phyloP scores from a whole-genome alignment of 2,113 vertebrate species.

The Cyanoramphus novaezelandiae region DNA sequence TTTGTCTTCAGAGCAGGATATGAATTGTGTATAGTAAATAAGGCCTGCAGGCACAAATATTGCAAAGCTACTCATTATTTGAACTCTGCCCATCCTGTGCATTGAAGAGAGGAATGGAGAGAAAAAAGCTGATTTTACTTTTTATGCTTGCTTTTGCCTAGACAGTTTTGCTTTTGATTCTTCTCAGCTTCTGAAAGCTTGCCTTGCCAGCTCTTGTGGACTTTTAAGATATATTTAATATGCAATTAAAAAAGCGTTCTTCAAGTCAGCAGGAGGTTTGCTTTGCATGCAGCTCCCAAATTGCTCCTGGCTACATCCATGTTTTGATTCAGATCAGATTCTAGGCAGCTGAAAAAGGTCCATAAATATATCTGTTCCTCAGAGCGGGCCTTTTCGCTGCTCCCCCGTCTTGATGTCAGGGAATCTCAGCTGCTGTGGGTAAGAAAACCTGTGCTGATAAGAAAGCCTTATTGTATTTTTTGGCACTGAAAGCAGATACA shows the following conservation, averaged over 20 bases:
- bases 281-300: not conserved
- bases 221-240: conserved; percentile 20
- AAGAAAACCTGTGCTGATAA: not conserved
- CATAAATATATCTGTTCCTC: conserved; percentile 12
- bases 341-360: conserved; percentile 13
- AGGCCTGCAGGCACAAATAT: conserved; percentile 49
- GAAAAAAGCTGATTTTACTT: not conserved
- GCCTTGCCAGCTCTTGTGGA: not conserved
- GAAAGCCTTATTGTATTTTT: not conserved
- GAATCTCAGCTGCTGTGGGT: not conserved
- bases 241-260: conserved; percentile 20
- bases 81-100: conserved; percentile 6
- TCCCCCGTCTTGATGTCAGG: not conserved
- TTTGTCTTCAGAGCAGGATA: conserved; percentile 53
- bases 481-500: not conserved
- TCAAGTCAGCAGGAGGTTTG: conserved; percentile 23
- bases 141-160: not conserved
- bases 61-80: conserved; percentile 20
- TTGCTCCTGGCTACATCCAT: conserved; percentile 23
- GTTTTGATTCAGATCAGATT: conserved; percentile 41
- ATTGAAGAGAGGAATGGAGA: not conserved
- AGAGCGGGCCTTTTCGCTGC: not conserved
- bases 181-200: not conserved
- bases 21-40: conserved; percentile 65
- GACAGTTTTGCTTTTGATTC: not conserved